A percentile compares a stretch with the other conserved stretches of the same genome.
Evolutionary conservation across 2,113 vertebrate genomes (phyloP).

Genomic region (Lophotis ruficrista): DNA sequence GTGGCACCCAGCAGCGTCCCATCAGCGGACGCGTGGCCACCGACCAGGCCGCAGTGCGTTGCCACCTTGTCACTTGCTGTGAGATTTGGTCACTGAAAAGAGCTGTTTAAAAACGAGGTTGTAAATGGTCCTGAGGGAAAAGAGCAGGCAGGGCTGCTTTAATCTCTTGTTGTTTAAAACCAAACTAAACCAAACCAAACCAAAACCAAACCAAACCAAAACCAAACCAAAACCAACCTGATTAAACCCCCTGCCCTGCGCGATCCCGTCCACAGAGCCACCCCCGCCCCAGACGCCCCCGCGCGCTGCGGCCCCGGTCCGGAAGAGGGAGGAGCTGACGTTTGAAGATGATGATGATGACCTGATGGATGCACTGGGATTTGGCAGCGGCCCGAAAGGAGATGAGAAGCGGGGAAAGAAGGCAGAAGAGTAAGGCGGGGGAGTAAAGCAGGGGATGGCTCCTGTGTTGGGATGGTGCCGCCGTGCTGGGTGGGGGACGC

Average conservation of each 20-base stretch:
- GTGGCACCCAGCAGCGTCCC: not conserved
- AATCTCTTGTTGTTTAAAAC: not conserved
- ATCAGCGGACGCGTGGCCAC: no score
- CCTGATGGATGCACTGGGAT: conserved; percentile 82
- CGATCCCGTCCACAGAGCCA: conserved; percentile 3
- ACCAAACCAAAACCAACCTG: not conserved
- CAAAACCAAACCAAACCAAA: no score
- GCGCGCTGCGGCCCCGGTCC: not conserved
- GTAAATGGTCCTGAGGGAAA: not conserved
- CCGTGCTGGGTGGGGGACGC: not conserved
- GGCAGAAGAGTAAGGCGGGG: conserved; percentile 48
- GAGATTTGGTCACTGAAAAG: not conserved
- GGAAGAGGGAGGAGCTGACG: conserved; percentile 60
- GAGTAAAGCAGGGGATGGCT: not conserved
- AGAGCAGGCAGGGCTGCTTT: not conserved
- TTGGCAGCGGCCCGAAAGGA: conserved; percentile 70
- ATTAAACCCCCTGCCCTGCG: not conserved
- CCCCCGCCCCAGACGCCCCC: not conserved
- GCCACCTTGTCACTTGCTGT: not conserved
- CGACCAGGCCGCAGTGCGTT: not conserved
- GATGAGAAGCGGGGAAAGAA: conserved; percentile 25
- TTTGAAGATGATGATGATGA: conserved; percentile 86
- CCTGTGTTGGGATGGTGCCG: not conserved
- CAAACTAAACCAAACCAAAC: no score
- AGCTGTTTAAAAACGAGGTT: not conserved